Evolutionary conservation across 2,888 invertebrate species (phyloP).

Genomic region (Parthenolecanium corni): DNA sequence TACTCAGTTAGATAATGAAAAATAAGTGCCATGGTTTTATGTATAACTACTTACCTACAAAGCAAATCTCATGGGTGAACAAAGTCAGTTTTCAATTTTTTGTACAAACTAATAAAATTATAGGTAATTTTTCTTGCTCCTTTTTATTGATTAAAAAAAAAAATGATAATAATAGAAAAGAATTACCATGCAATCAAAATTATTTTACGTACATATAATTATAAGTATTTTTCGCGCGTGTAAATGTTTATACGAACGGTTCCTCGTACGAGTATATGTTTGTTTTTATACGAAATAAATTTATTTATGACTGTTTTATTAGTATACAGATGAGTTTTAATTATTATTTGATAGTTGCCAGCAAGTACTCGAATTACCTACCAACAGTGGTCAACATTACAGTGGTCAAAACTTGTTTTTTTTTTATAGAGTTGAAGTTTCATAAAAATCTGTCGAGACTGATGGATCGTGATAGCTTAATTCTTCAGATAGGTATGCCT

Average conservation of each 20-base stretch:
- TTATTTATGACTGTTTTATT: constrained; percentile 23
- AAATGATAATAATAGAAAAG: not conserved
- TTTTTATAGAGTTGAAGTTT: too few relatives aligned
- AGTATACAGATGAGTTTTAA: not conserved
- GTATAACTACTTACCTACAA: too few relatives aligned
- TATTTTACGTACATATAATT: not conserved
- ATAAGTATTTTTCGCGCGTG: not conserved
- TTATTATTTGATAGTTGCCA: too few relatives aligned
- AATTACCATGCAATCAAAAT: not conserved
- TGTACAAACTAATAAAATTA: not conserved
- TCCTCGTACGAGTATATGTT: constrained; percentile 18
- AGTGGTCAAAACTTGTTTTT: too few relatives aligned
- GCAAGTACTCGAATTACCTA: too few relatives aligned
- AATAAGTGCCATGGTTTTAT: not conserved
- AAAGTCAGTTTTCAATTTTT: too few relatives aligned
- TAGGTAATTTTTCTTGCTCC: not conserved
- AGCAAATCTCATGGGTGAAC: too few relatives aligned
- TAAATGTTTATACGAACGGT: constrained; percentile 15
- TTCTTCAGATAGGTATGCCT: too few relatives aligned
- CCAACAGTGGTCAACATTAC: too few relatives aligned
- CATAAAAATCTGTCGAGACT: too few relatives aligned
- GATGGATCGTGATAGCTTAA: too few relatives aligned
- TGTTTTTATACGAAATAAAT: constrained; percentile 25
- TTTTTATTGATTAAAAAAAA: not conserved
- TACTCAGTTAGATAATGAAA: too few relatives aligned